Evolutionary conservation across 37 sponge, comb jelly and placozoan species (phyloP).

Genomic region (Petrosia ficiformis): DNA sequence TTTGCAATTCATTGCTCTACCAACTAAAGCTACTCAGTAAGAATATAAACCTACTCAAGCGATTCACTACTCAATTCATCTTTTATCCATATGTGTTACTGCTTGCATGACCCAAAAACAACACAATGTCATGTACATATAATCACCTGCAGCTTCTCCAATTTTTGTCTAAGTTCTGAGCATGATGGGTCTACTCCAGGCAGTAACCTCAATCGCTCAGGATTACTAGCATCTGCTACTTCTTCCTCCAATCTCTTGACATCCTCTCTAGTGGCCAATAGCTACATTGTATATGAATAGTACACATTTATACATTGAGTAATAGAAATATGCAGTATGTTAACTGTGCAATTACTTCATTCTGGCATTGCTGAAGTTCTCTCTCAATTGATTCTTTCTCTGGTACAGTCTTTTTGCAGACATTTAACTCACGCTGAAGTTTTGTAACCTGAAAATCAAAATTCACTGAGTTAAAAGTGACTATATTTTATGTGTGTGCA

Average conservation of each 20-base stretch:
- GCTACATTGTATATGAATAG: no score
- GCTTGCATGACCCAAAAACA: not conserved
- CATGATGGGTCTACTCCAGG: slow-evolving; percentile 63
- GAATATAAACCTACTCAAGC: no score
- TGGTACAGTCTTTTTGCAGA: slow-evolving; percentile 57
- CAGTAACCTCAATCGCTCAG: slow-evolving; percentile 59
- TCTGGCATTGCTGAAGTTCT: slow-evolving; percentile 70
- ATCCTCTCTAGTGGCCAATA: slow-evolving; percentile 49
- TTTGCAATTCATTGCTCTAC: no score
- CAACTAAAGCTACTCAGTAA: no score
- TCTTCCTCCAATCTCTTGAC: slow-evolving; percentile 58
- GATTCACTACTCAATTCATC: no score
- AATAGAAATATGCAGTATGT: not conserved
- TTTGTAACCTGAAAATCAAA: slow-evolving; percentile 14
- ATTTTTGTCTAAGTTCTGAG: slow-evolving; percentile 43
- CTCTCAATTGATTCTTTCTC: slow-evolving; percentile 49
- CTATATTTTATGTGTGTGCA: no score
- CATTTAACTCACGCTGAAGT: slow-evolving; percentile 65
- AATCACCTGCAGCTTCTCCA: slow-evolving; percentile 68
- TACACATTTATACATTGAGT: not conserved
- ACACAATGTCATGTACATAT: not conserved
- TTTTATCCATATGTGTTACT: not conserved
- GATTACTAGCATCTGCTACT: slow-evolving; percentile 71
- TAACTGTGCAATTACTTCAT: slow-evolving; percentile 30
- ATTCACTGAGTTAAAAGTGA: no score